Percentiles rank a stretch among this genome's conserved stretches.
phyloP scores from a whole-genome alignment of 1,140 invertebrate genomes.

The Drosophila novamexicana region DNA sequence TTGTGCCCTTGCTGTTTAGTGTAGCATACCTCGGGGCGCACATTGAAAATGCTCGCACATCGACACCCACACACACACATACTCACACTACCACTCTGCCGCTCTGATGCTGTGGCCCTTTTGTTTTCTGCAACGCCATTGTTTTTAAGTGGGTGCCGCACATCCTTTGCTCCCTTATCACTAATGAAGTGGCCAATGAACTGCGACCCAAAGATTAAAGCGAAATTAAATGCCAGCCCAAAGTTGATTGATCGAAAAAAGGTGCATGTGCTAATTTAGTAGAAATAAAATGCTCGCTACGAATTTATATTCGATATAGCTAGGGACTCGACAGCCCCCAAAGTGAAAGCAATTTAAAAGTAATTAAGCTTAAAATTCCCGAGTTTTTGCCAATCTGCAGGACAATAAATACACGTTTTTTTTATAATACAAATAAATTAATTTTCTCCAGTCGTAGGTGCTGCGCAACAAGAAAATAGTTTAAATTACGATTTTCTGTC shows the following conservation, averaged over 20 bases:
- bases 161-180: conserved; percentile 73
- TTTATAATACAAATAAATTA: neutral
- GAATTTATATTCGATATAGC: neutral
- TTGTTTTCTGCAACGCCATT: conserved; percentile 70
- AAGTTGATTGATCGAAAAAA: conserved; percentile 79
- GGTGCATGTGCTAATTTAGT: conserved; percentile 49
- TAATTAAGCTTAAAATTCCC: conserved; percentile 19
- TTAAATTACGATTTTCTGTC: neutral
- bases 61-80: conserved; percentile 2
- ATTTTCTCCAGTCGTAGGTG: neutral
- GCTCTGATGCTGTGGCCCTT: conserved; percentile 28
- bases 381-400: neutral
- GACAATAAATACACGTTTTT: neutral
- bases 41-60: conserved; percentile 49
- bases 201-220: conserved; percentile 78
- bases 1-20: conserved; percentile 52
- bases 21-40: conserved; percentile 61
- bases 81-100: conserved; percentile 6
- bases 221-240: conserved; percentile 72
- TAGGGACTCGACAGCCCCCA: too few relatives aligned
- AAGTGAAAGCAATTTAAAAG: neutral
- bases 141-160: conserved; percentile 78
- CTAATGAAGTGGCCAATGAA: conserved; percentile 82
- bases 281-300: neutral
- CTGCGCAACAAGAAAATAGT: neutral